These are phyloP conservation scores for Acanthurus leucopareius DNA, from an alignment of 2,797 vertebrate species.

Conservation along the genomic window DNA sequence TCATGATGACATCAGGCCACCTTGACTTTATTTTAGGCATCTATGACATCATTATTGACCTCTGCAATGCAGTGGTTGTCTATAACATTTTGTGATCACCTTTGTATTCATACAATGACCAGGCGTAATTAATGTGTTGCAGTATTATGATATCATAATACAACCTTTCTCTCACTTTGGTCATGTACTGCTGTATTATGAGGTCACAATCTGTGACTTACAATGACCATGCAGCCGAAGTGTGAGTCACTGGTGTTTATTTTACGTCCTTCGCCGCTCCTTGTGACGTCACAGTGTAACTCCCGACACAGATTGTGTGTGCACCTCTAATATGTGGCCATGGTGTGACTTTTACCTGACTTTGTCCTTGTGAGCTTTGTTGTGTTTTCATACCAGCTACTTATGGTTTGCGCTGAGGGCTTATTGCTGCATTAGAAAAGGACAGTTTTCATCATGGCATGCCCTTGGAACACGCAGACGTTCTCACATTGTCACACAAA, in stretches of 20 bases:
- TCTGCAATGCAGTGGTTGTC: not conserved
- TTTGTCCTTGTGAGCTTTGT: constrained; percentile 65
- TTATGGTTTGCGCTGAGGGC: constrained; percentile 70
- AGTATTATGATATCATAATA: not conserved
- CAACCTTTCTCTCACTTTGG: not conserved
- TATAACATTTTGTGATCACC: not conserved
- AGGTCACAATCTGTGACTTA: not conserved
- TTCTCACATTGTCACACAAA: constrained; percentile 56
- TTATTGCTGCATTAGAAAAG: constrained; percentile 71
- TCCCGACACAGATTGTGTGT: constrained; percentile 6
- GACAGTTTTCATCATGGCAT: constrained; percentile 64
- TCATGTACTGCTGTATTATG: constrained; percentile 3
- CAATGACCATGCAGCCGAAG: not conserved
- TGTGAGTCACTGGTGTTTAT: not conserved
- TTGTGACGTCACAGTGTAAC: constrained; percentile 11
- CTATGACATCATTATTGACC: not conserved
- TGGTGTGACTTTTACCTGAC: constrained; percentile 73
- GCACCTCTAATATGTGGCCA: constrained; percentile 31
- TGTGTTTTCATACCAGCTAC: constrained; percentile 64
- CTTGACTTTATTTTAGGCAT: not conserved
- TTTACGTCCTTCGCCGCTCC: not conserved
- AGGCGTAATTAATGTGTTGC: not conserved
- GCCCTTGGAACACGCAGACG: constrained; percentile 70
- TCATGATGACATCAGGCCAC: not conserved
- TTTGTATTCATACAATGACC: constrained; percentile 1